Conservation (phyloP, 2,888 invertebrate species). For the Dynastes tityus region DNA sequence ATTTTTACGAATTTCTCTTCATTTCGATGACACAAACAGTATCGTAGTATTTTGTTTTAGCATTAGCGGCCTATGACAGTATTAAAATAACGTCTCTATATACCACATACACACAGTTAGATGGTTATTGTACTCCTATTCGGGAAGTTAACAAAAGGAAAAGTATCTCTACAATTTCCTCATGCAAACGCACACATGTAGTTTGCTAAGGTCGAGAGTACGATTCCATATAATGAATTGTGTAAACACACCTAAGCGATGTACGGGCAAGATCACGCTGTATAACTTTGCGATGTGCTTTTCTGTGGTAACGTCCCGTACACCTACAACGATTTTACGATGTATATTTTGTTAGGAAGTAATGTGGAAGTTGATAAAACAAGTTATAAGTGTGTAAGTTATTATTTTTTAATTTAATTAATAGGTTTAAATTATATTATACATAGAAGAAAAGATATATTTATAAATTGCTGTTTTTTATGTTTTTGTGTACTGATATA, state of each 20-base stretch:
- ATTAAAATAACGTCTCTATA: slow-evolving; percentile 55
- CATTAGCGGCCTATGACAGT: slow-evolving; percentile 61
- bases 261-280: slow-evolving; percentile 10
- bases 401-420: slow-evolving; percentile 46
- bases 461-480: slow-evolving; percentile 50
- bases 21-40: slow-evolving; percentile 41
- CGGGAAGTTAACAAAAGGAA: slow-evolving; percentile 3
- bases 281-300: slow-evolving; percentile 3
- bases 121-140: slow-evolving; percentile 29
- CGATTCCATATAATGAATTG: slow-evolving; percentile 12
- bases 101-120: neutral
- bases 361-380: slow-evolving; percentile 18
- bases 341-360: slow-evolving; percentile 47
- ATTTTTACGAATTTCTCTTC: slow-evolving; percentile 51
- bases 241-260: slow-evolving; percentile 26
- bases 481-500: slow-evolving; percentile 46
- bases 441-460: slow-evolving; percentile 27
- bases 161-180: neutral
- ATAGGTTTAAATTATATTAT: slow-evolving; percentile 47
- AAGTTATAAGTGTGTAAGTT: slow-evolving; percentile 33
- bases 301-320: slow-evolving; percentile 24
- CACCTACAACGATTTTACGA: slow-evolving; percentile 49
- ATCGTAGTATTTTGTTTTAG: slow-evolving; percentile 56
- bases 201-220: slow-evolving; percentile 1
- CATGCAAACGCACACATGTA: neutral